phyloP scores from a whole-genome alignment of 2,888 invertebrate genomes.

The Diadegma fenestrale region DNA sequence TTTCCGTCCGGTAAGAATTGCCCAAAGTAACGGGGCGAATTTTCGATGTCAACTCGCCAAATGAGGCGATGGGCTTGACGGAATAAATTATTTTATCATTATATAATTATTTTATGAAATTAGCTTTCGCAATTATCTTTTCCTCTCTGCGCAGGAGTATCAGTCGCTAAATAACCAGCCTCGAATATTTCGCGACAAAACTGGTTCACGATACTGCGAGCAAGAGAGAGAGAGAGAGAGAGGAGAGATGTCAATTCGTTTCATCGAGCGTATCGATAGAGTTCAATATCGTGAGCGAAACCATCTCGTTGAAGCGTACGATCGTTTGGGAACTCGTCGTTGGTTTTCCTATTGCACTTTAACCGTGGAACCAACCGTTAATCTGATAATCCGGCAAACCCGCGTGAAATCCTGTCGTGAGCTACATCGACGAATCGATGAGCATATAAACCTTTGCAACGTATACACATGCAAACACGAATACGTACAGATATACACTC shows the following conservation, averaged over 20 bases:
- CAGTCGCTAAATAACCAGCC: conserved; percentile 21
- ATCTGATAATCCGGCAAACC: conserved; percentile 48
- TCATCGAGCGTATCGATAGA: conserved; percentile 46
- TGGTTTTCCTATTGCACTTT: conserved; percentile 42
- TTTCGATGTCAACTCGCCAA: too few relatives aligned
- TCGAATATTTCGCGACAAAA: conserved; percentile 19
- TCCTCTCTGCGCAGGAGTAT: neutral
- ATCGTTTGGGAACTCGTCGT: conserved; percentile 52
- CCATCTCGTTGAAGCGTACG: conserved; percentile 44
- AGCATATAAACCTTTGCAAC: conserved; percentile 17
- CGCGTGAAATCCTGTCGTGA: conserved; percentile 48
- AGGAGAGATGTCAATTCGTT: conserved; percentile 29
- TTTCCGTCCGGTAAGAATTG: too few relatives aligned
- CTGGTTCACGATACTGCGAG: neutral
- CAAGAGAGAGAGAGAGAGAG: conserved; percentile 5
- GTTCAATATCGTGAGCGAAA: conserved; percentile 51
- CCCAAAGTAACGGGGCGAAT: too few relatives aligned
- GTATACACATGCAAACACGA: conserved; percentile 2
- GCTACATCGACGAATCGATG: conserved; percentile 24
- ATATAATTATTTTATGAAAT: neutral
- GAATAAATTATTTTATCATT: too few relatives aligned
- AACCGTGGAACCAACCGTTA: conserved; percentile 29
- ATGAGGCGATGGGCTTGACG: too few relatives aligned
- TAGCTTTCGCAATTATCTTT: neutral
- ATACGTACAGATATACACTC: neutral